Evolutionary conservation across 2,888 invertebrate genomes (phyloP).

Genomic region (Byasa hedistus): DNA sequence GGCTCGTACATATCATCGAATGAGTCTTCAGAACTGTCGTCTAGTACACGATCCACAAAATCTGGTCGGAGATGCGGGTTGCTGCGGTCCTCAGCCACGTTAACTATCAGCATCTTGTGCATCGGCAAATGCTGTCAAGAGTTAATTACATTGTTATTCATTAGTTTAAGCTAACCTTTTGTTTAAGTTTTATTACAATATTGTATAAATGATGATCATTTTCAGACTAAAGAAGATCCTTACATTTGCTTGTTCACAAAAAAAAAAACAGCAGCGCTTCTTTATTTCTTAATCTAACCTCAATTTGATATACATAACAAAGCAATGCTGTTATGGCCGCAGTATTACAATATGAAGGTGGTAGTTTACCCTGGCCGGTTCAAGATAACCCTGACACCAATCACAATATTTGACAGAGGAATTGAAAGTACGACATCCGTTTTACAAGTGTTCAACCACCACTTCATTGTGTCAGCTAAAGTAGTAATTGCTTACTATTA

Average conservation of each 20-base stretch:
- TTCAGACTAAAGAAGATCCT: neutral
- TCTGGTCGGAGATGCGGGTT: constrained; percentile 63
- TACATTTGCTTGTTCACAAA: neutral
- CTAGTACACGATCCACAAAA: constrained; percentile 59
- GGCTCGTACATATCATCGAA: constrained; percentile 59
- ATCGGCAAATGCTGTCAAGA: constrained; percentile 40
- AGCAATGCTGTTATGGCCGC: too few species aligned
- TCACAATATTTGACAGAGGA: too few species aligned
- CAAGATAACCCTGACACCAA: too few species aligned
- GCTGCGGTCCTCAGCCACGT: constrained; percentile 57
- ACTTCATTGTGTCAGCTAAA: too few species aligned
- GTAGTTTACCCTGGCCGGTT: too few species aligned
- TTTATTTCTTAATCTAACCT: too few species aligned
- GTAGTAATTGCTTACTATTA: too few species aligned
- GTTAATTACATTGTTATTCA: neutral
- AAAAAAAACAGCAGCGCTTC: too few species aligned
- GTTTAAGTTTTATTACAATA: neutral
- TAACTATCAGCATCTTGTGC: constrained; percentile 53
- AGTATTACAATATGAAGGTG: too few species aligned
- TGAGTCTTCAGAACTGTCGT: constrained; percentile 61
- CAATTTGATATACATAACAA: too few species aligned
- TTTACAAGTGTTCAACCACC: too few species aligned
- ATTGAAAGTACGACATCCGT: too few species aligned
- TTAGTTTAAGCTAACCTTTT: neutral
- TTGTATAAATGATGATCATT: neutral